phyloP scores from a whole-genome alignment of 92 coral and sea anemone species.

The Galaxea fascicularis region DNA sequence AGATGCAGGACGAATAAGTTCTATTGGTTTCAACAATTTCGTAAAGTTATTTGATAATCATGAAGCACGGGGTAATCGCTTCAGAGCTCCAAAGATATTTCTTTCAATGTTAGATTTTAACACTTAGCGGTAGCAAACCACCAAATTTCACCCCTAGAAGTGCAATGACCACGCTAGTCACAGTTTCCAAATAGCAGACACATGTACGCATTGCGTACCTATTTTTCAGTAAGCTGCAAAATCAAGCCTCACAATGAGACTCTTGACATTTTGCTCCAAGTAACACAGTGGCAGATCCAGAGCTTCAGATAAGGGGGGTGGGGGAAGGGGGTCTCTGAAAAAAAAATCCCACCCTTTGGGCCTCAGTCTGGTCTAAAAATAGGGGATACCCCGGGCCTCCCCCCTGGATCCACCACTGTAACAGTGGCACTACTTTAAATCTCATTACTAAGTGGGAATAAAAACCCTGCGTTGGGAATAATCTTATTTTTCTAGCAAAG shows the following conservation, averaged over 20 bases:
- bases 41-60: too few species aligned
- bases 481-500: constrained; percentile 32
- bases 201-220: too few species aligned
- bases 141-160: too few species aligned
- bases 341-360: constrained; percentile 26
- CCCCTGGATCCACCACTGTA: constrained; percentile 40
- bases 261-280: constrained; percentile 31
- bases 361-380: constrained; percentile 28
- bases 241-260: constrained; percentile 28
- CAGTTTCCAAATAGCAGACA: too few species aligned
- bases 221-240: constrained; percentile 33
- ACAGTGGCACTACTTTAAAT: constrained; percentile 34
- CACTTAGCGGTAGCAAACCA: too few species aligned
- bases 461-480: constrained; percentile 42
- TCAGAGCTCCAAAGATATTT: too few species aligned
- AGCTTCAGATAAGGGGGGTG: constrained; percentile 23
- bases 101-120: too few species aligned
- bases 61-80: too few species aligned
- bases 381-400: constrained; percentile 34
- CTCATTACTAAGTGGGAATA: constrained; percentile 29
- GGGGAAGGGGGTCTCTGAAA: constrained; percentile 39
- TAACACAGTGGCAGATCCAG: constrained; percentile 41
- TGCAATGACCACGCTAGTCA: too few species aligned
- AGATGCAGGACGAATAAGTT: too few species aligned
- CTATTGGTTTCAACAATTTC: too few species aligned